Base-by-base conservation (phyloP, 2,797 vertebrate species). In the Chaenodraco wilsoni region DNA sequence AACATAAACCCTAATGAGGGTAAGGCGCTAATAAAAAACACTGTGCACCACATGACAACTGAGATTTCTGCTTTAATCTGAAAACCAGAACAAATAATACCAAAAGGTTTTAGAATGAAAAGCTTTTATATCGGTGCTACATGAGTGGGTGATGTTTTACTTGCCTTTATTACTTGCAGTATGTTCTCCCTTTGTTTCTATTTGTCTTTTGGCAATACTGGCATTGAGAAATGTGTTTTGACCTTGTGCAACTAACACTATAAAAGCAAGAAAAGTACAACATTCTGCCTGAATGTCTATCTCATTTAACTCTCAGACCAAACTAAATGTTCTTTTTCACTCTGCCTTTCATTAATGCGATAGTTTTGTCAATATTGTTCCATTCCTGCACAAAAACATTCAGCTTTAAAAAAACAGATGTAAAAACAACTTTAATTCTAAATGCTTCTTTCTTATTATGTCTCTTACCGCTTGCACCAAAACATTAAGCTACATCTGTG, bases 1-100 rank as follows among this genome's bases (percentile, higher is more conserved):
- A 73, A 76, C 74, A 76, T 77, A 48, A 69, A 78, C 61, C 76
- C 57, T 9, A 9, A 37, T 37, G 8, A 37, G 23, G 65, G 12
- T 83, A 83, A 86, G 68, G 33, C 48, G 69, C 23, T 77, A 78
- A 75, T 66, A 78, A 79, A 45, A 48, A 6, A 44, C 65, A 79
- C 43, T 59, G 61, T n/a, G 17, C 63, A 58, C 50, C 55, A 62
- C 33, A 76, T 56, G 84, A 77, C 9, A 19, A 71, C 9, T 7
- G 41, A 70, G 59, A 74, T 84, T 76, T 81, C 21, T 73, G 33
- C 73, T 85, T 83, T 81, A 82, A 86, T 83, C 68, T 65, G 33
- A 27, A n/a, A 69, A 50, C 60, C 50, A 54, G 56, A 85, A 85
- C 58, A 69, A 80, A 90, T 72, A 76, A 79, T 50, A 72, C 69